phyloP scores from a whole-genome alignment of 2,113 vertebrate species.

The Xenotilapia leptura region DNA sequence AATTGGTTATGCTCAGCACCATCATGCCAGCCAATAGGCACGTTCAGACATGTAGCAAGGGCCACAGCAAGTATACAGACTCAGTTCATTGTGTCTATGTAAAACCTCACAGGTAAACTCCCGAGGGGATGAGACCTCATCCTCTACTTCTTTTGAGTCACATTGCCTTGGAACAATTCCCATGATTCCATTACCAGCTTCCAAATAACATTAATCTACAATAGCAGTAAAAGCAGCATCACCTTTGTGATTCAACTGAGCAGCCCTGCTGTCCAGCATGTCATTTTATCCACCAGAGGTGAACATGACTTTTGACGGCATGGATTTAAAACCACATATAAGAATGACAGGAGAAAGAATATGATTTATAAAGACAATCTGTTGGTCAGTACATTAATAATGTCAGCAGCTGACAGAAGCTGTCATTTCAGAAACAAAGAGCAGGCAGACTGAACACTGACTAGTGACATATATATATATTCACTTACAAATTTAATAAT shows the following conservation, averaged over 20 bases:
- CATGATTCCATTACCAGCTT: not conserved
- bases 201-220: not conserved
- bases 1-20: not conserved
- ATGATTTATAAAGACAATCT: not conserved
- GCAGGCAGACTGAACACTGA: not conserved
- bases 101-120: not conserved
- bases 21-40: not conserved
- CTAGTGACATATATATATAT: not conserved
- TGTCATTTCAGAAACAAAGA: not conserved
- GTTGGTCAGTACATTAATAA: not conserved
- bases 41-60: slow-evolving; percentile 10
- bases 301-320: not conserved
- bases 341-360: not conserved
- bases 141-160: not conserved
- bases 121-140: not conserved
- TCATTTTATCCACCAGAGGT: not conserved
- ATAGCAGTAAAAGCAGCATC: not conserved
- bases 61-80: not conserved
- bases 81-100: not conserved
- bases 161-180: not conserved
- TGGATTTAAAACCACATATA: not conserved
- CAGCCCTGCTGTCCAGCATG: not conserved
- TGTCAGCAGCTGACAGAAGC: not conserved
- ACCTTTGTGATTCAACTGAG: not conserved
- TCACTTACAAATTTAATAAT: not conserved